phyloP scores from a whole-genome alignment of 2,113 vertebrate species.

The Paratilapia polleni region DNA sequence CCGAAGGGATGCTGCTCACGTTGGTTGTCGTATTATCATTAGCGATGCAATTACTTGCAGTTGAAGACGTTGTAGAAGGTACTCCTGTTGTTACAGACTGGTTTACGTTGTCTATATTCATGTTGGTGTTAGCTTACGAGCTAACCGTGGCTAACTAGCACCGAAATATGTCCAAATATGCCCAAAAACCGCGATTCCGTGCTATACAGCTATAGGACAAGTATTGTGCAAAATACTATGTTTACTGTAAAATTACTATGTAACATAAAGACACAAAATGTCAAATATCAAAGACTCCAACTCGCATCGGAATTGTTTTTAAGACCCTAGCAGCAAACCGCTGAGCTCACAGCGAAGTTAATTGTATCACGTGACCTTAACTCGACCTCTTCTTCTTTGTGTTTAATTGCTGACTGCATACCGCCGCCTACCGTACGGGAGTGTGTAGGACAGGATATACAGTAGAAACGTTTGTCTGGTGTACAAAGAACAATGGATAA shows the following conservation, averaged over 20 bases:
- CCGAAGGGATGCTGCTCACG: constrained; percentile 73
- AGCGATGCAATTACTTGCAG: constrained; percentile 77
- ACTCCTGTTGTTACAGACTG: constrained; percentile 73
- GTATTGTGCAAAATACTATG: background rate
- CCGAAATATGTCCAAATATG: background rate
- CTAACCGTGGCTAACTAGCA: constrained; percentile 53
- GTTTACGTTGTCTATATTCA: constrained; percentile 79
- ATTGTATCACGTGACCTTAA: constrained; percentile 52
- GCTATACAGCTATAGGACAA: background rate
- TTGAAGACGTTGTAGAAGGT: constrained; percentile 73
- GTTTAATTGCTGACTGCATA: background rate
- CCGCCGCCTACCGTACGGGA: background rate
- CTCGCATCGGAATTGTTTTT: background rate
- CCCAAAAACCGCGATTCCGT: background rate
- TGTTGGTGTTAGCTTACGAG: constrained; percentile 50
- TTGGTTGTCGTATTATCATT: constrained; percentile 69
- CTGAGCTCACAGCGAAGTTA: constrained; percentile 27
- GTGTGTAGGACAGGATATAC: too few relatives aligned
- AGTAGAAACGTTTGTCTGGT: too few relatives aligned
- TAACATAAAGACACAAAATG: background rate
- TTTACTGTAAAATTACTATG: background rate
- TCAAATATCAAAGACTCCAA: background rate
- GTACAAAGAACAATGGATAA: too few relatives aligned
- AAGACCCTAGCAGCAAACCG: constrained; percentile 6
- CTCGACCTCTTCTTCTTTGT: background rate